Base-by-base conservation (phyloP, 2,797 vertebrate species). In the Podarcis siculus region DNA sequence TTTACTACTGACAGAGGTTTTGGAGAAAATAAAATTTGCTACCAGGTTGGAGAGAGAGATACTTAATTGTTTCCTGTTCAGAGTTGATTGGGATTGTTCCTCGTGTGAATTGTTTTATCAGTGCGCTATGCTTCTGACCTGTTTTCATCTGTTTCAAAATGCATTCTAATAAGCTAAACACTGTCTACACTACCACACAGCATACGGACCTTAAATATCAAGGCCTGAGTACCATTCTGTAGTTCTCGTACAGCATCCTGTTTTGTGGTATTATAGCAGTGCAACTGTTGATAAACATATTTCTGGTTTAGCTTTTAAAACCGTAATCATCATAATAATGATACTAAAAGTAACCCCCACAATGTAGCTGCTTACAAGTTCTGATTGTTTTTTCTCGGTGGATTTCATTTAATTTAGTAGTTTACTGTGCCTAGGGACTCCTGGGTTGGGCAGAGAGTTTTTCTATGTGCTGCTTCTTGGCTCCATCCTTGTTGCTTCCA, bases 1-100 rank as follows among this genome's bases (percentile, higher is more conserved):
- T 95, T 89, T 96, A 97, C 97, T 97, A 97, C 97, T 97, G 97
- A 96, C 92, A 94, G 85, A 94, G 91, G 72, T 92, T 89, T 95
- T 92, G 83, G 92, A 89, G 58, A 93, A 94, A 94, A 94, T 89
- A 93, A 75, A 93, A 94, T 93, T 64, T 89, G 49, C 81, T 89
- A 42, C 82, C 66, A 76, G 83, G 92, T 92, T 95, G 83, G 86
- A 94, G 71, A 73, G 92, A 95, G 93, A 95, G 92, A 93, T 87
- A 35, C 23, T 85, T 91, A 91, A 88, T 89, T 87, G 73, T 64
- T 93, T 95, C 94, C 79, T 94, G 71, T 92, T 58, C 94, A 94
- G 94, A 96, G 87, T 87, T 93, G 12, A 91, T 93, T 93, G 0
- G 3, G 88, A 83, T 95, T 93, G 86, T 66, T 93, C 89, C 89